Evolutionary conservation across 2,797 vertebrate genomes (phyloP), one percentile per base, ranked within the genome.

Genomic region (Rhynchotus rufescens): DNA sequence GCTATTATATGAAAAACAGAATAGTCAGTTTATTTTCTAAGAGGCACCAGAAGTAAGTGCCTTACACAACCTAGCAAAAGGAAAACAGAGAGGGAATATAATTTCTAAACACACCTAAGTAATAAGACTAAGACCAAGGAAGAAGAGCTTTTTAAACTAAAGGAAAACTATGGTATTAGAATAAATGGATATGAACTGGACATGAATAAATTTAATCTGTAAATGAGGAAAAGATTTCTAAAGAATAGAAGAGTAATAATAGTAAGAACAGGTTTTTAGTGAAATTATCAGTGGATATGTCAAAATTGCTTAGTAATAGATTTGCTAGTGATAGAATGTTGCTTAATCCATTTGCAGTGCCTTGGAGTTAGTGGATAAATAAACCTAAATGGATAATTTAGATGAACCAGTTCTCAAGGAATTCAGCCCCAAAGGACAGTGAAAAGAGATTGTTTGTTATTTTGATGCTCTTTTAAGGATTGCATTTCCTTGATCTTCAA

Each of bases 11-110:
- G 76, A 87, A 74, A n/a, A 87, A 49, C 3, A 2, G 30, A 77
- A 80, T 87, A 44, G 80, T 78, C 28, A 85, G 84, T 87, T 80
- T 78, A 52, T 78, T 77, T 52, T 66, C 84, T 54, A 56, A 66
- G 83, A 85, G 73, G 67, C 44, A 52, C 30, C 66, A 74, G 65
- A 84, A 82, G 36, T 74, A 89, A 74, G 47, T 40, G 30, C 52
- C 38, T 93, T 78, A 71, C 19, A 12, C 38, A 85, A 23, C 9
- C 40, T 64, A 64, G 19, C 3, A 89, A 92, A 91, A 74, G 67
- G 86, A 77, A 80, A 17, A 62, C 2, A 1, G 34, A 66, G 56
- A 80, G 17, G 9, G 22, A 60, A 62, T 71, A 64, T 87, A n/a
- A 60, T 84, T n/a, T 49, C 9, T 61, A 85, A 91, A 80, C 71